Evolutionary conservation across 2,888 invertebrate species (phyloP), one percentile per base, ranked within the genome.

Genomic region (Epistrophe grossulariae): DNA sequence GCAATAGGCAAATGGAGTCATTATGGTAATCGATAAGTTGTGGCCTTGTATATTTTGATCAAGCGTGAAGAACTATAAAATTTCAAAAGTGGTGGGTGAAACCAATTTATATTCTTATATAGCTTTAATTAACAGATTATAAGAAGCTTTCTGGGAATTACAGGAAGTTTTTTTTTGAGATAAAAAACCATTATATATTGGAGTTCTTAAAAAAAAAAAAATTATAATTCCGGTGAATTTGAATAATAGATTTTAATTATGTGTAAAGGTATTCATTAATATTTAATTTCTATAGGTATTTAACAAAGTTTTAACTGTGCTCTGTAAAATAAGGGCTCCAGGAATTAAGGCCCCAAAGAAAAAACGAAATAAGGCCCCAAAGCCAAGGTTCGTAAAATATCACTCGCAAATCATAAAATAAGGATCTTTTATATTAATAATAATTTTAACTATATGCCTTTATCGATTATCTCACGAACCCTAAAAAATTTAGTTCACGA

Each of bases 1-100:
- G 72, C 71, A 45, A 28, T 43, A 50, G 57, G 48, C 45, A 68
- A 66, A 77, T 81, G 73, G 60, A 60, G 70, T 52, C 43, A 73
- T 84, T 77, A 84, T 85, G 73, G 73, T 73, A 78, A 80, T 80
- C 81, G 60, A 76, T 76, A 64, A 43, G 48, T 60, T 50, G 55
- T 70, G 55, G 52, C 24, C n/a, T 24, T 60, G 17, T 15, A 57
- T 28, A 57, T 35, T 35, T 35, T 35, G 35, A 52, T 70, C 38
- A 5, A 52, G 24, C 52, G 68, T 70, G 40, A 70, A 70, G 40
- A 60, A 60, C 19, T 60, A n/a, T 8, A 31, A 31, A 4, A n/a
- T n/a, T n/a, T n/a, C 24, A 24, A 24, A 62, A 11, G 11, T 40
- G 40, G 70, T 70, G 70, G 52, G 55, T 55, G 38, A 43, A 40